Conservation (phyloP, 2,797 vertebrate species). For the Podarcis siculus region DNA sequence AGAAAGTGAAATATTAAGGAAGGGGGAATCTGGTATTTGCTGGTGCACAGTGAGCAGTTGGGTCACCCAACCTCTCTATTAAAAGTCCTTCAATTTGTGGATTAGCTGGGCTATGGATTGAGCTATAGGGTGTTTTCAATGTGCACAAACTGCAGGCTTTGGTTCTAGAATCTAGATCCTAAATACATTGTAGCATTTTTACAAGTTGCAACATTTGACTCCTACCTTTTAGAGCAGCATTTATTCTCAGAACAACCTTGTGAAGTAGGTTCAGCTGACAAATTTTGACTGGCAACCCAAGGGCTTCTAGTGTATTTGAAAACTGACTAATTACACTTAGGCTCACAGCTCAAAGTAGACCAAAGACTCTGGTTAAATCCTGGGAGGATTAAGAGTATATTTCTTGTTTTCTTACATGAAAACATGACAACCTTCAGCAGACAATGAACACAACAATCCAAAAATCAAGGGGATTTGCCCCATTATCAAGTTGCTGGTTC, state of each 20-base stretch:
- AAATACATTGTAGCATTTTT: neutral
- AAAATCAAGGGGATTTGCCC: neutral
- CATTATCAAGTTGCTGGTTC: neutral
- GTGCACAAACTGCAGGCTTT: neutral
- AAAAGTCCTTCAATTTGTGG: too few species aligned
- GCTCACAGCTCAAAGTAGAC: neutral
- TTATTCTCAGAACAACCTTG: neutral
- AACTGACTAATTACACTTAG: neutral
- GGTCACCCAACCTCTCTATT: neutral
- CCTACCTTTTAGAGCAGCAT: neutral
- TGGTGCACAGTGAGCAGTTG: neutral
- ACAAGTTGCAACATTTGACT: neutral
- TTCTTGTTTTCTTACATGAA: too few species aligned
- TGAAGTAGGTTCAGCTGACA: neutral
- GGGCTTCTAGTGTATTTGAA: neutral
- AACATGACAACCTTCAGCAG: neutral
- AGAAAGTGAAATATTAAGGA: neutral
- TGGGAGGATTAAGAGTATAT: too few species aligned
- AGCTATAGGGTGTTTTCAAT: neutral
- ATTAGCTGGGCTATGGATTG: neutral
- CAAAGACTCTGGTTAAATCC: too few species aligned
- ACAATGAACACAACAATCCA: neutral
- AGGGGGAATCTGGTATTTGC: neutral
- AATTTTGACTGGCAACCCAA: neutral
- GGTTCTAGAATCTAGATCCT: neutral